Base-by-base conservation (phyloP, 1,140 invertebrate genomes). In the Phocides pigmalion region DNA sequence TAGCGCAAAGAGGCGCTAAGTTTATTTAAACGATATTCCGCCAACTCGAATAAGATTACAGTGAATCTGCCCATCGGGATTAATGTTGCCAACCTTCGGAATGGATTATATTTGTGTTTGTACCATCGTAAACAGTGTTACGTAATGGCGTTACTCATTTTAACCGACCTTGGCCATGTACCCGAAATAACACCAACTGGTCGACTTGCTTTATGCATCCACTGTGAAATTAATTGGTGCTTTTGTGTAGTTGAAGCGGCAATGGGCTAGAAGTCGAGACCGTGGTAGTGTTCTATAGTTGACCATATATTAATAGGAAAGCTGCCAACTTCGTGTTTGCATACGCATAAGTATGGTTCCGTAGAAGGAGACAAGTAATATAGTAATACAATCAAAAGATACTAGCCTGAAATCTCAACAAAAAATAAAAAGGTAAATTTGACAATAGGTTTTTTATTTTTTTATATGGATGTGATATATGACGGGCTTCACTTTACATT, bases 81-180 rank as follows among this genome's bases (percentile, higher is more conserved):
- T 39, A 39, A 39, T 14, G 35, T 39, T 39, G n/a, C 35, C 28
- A 32, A 32, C 28, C 28, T 32, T 32, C 28, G 9, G 28, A 32
- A 32, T 32, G 35, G n/a, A 39, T 39, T 39, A 14, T 39, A 39
- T 14, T 39, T 12, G 35, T 39, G 12, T 39, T 39, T 3, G 6
- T 8, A n/a, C 17, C 11, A 37, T 12, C 17, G 17, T 62, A 49
- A 37, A 47, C 28, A 61, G 28, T 4, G 32, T 37, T 22, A 50
- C 46, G 53, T 51, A 63, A 68, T 16, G 42, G 12, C 15, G 16
- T 62, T 50, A 44, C 25, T 56, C 25, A 62, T 49, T 54, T 42
- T 11, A 37, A 32, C 6, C 53, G 66, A 37, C 66, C 66, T 68
- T 68, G 66, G 66, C 66, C 44, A 37, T 63, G 66, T 46, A 62